Evolutionary conservation across 2,113 vertebrate genomes (phyloP).

Genomic region (Rattus rattus): DNA sequence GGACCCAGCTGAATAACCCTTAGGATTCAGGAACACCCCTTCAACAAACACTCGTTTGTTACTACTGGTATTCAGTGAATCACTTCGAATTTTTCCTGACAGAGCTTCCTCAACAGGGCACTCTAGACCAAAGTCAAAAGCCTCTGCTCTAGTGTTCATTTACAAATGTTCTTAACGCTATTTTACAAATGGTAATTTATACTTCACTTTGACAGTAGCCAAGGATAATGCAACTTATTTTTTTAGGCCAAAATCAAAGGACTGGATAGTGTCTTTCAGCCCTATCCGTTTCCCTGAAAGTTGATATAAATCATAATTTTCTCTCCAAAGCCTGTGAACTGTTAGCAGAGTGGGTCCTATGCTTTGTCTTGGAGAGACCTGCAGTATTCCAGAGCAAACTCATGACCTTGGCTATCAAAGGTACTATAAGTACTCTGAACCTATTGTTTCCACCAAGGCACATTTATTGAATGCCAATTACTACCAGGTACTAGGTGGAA

Average conservation of each 20-base stretch:
- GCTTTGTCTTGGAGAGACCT: not conserved
- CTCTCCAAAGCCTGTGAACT: not conserved
- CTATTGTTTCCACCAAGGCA: not conserved
- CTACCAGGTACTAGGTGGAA: not conserved
- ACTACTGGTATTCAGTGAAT: slow-evolving; percentile 22
- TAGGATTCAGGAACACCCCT: slow-evolving; percentile 55
- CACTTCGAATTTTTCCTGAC: not conserved
- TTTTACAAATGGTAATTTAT: not conserved
- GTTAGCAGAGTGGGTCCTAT: not conserved
- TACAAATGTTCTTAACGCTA: not conserved
- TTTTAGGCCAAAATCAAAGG: slow-evolving; percentile 18
- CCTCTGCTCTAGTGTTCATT: not conserved
- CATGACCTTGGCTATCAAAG: not conserved
- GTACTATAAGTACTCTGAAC: not conserved
- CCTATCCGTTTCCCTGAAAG: not conserved
- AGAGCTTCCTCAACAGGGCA: not conserved
- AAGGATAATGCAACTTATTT: not conserved
- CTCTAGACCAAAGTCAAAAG: not conserved
- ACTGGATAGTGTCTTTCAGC: not conserved
- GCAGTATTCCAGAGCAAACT: not conserved
- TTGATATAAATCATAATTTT: not conserved
- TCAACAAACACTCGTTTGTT: not conserved
- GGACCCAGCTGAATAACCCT: not conserved
- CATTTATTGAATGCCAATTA: not conserved
- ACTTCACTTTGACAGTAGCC: not conserved